Percentiles rank a stretch among this genome's conserved stretches.
Evolutionary conservation across 2,113 vertebrate species (phyloP).

Genomic region (Pipra filicauda): DNA sequence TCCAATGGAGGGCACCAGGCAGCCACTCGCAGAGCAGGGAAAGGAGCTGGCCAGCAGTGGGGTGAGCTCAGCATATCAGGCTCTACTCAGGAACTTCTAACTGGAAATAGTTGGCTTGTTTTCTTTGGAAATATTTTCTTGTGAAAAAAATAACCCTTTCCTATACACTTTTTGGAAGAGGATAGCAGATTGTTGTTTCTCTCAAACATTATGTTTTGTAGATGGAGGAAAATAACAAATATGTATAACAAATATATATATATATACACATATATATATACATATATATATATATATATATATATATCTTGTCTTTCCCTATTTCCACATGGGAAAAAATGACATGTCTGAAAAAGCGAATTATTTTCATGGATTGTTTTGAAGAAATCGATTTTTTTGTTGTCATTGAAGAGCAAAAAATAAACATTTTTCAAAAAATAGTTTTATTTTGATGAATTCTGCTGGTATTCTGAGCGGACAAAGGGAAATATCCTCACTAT

Average conservation of each 20-base stretch:
- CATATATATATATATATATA: no score
- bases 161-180: not conserved
- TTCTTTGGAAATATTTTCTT: not conserved
- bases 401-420: not conserved
- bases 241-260: not conserved
- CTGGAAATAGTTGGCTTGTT: slow-evolving; percentile 10
- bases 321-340: not conserved
- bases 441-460: not conserved
- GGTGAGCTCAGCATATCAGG: not conserved
- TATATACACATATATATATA: no score
- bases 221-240: not conserved
- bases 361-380: not conserved
- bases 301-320: not conserved
- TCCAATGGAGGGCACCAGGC: not conserved
- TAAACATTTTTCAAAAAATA: no score
- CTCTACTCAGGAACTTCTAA: not conserved
- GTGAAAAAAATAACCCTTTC: not conserved
- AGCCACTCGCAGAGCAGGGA: not conserved
- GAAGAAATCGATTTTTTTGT: not conserved
- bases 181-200: slow-evolving; percentile 4
- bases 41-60: not conserved
- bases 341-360: not conserved
- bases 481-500: not conserved
- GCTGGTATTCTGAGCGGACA: not conserved
- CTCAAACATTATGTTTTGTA: not conserved